A percentile compares a stretch with the other conserved stretches of the same genome.
These are phyloP conservation scores for Mya arenaria DNA, from an alignment of 1,140 invertebrate genomes.

Conservation along the genomic window DNA sequence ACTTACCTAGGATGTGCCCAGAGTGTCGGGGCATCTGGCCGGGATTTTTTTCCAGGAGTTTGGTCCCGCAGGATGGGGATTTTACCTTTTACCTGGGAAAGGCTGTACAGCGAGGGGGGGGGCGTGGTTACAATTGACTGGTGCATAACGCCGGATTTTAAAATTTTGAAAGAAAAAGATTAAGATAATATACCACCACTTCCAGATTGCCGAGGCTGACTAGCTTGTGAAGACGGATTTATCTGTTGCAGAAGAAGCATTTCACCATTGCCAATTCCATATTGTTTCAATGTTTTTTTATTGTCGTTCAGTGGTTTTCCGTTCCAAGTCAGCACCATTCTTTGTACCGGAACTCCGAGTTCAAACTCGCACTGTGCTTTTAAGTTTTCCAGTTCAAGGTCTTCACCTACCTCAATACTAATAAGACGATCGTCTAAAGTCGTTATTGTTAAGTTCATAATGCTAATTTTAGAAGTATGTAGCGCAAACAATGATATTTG, in stretches of 20 bases:
- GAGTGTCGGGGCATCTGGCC: too few relatives aligned
- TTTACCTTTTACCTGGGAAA: too few relatives aligned
- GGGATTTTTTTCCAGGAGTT: too few relatives aligned
- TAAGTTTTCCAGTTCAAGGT: constrained; percentile 97
- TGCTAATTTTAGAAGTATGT: too few relatives aligned
- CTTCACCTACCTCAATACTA: constrained; percentile 94
- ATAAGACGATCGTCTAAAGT: constrained; percentile 93
- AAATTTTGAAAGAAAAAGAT: too few relatives aligned
- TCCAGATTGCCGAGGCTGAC: constrained; percentile 1
- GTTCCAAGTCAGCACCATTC: constrained; percentile 93
- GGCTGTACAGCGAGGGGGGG: too few relatives aligned
- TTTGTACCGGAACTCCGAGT: constrained; percentile 89
- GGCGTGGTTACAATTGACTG: too few relatives aligned
- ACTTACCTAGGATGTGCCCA: too few relatives aligned
- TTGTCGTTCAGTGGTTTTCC: constrained; percentile 91
- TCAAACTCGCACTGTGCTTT: constrained; percentile 96
- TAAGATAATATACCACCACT: too few relatives aligned
- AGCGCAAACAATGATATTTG: too few relatives aligned
- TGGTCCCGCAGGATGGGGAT: too few relatives aligned
- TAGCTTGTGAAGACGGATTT: constrained; percentile 59
- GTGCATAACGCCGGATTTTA: too few relatives aligned
- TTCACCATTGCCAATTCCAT: constrained; percentile 93
- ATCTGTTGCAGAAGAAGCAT: constrained; percentile 90
- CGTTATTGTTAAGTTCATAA: constrained; percentile 97
- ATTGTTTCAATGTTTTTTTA: constrained; percentile 89